A percentile compares a stretch with the other conserved stretches of the same genome.
Conservation (phyloP, 2,888 invertebrate species). For the Tenthredo distinguenda region DNA sequence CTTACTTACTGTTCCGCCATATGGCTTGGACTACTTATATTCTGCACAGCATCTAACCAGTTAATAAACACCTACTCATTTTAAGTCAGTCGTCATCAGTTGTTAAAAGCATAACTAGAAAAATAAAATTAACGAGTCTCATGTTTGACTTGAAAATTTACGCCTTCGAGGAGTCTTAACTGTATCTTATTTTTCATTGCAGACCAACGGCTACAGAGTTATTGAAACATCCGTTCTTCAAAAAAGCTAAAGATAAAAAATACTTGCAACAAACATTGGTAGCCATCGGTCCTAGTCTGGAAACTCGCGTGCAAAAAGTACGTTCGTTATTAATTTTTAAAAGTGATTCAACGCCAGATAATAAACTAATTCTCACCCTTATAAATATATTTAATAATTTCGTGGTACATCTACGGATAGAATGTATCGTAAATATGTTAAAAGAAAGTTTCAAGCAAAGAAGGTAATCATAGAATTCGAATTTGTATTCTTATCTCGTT, state of each 20-base stretch:
- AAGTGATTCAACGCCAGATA: conserved; percentile 24
- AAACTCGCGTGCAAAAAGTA: conserved; percentile 95
- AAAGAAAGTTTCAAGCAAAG: conserved; percentile 39
- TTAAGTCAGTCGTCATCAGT: neutral
- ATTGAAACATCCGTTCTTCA: conserved; percentile 98
- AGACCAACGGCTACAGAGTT: conserved; percentile 96
- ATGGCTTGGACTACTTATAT: conserved; percentile 26
- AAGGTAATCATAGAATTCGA: conserved; percentile 39
- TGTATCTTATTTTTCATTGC: conserved; percentile 58
- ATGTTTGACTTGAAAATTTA: conserved; percentile 28
- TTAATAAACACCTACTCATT: conserved; percentile 31
- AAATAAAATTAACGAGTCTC: conserved; percentile 22
- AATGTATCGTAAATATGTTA: conserved; percentile 52
- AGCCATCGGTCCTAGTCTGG: conserved; percentile 92
- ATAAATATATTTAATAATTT: neutral
- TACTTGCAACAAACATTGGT: conserved; percentile 92
- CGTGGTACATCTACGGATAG: neutral
- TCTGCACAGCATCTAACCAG: conserved; percentile 25
- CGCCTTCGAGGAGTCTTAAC: neutral
- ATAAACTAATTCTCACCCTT: neutral
- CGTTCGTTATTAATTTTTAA: conserved; percentile 47
- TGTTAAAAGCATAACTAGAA: neutral
- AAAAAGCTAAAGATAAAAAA: conserved; percentile 96
- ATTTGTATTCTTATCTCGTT: conserved; percentile 3
- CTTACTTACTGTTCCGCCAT: neutral